These are phyloP conservation scores for Lasioglossum leucozonium DNA, from an alignment of 2,888 invertebrate genomes.

Conservation along the genomic window DNA sequence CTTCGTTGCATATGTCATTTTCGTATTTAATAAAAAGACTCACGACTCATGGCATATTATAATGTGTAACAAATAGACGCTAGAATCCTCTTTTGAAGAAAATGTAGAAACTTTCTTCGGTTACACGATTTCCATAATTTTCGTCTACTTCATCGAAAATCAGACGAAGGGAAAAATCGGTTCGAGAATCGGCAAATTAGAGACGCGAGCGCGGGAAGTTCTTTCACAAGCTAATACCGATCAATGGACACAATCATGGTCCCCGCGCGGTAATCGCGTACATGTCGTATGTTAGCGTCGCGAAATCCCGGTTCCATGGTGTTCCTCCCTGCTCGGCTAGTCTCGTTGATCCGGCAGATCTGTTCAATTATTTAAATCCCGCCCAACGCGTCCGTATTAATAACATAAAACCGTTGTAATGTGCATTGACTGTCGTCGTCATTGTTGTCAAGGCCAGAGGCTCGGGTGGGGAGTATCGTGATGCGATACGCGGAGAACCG, in stretches of 20 bases:
- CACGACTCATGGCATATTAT: too few relatives aligned
- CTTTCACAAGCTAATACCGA: not conserved
- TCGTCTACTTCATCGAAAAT: not conserved
- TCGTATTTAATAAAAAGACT: too few relatives aligned
- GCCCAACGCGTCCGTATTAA: constrained; percentile 76
- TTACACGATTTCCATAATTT: too few relatives aligned
- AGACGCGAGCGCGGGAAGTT: not conserved
- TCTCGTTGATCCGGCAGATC: constrained; percentile 67
- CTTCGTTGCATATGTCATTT: too few relatives aligned
- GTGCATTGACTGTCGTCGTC: constrained; percentile 73
- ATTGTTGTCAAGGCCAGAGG: constrained; percentile 44
- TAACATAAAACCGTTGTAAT: constrained; percentile 83
- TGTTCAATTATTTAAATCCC: constrained; percentile 80
- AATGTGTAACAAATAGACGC: too few relatives aligned
- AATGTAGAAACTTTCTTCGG: too few relatives aligned
- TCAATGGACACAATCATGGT: constrained; percentile 1
- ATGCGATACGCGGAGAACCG: constrained; percentile 74
- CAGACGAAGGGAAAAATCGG: not conserved
- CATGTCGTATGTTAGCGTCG: not conserved
- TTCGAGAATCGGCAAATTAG: too few relatives aligned
- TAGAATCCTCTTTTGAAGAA: too few relatives aligned
- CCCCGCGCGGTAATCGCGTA: not conserved
- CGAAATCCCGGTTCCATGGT: not conserved
- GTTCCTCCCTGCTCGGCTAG: not conserved
- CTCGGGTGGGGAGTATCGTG: constrained; percentile 62